Conservation (phyloP, 1,140 invertebrate species). For the Eubasilissa regina region DNA sequence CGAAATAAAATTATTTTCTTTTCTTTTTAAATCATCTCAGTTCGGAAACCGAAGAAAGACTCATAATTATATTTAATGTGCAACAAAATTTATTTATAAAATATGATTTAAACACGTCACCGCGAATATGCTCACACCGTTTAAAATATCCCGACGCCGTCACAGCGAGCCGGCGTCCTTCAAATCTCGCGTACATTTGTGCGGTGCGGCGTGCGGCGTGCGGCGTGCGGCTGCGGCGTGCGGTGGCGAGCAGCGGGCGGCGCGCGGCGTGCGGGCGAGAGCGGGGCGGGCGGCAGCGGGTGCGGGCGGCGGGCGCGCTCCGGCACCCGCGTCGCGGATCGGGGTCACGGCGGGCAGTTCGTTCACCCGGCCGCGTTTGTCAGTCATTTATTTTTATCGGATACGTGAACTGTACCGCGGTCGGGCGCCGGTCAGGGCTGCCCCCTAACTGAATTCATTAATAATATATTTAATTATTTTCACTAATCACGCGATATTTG, state of each 20-base stretch:
- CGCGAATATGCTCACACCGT: not conserved
- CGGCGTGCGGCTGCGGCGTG: slow-evolving; percentile 8
- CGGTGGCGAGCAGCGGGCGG: too few species aligned
- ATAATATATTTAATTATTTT: slow-evolving; percentile 7
- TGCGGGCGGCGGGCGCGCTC: slow-evolving; percentile 26
- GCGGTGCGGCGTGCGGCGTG: not conserved
- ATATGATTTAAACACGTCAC: not conserved
- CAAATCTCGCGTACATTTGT: slow-evolving; percentile 26
- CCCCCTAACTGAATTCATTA: not conserved
- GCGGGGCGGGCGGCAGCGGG: not conserved
- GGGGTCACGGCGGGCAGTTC: slow-evolving; percentile 50
- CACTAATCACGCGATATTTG: too few species aligned
- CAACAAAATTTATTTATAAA: too few species aligned
- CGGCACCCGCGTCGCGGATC: slow-evolving; percentile 49
- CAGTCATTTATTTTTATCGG: slow-evolving; percentile 54
- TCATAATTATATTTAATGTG: too few species aligned
- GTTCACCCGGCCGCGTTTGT: slow-evolving; percentile 55
- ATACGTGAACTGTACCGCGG: slow-evolving; percentile 40
- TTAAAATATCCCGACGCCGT: not conserved
- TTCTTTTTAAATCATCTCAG: too few species aligned
- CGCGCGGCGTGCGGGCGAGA: too few species aligned
- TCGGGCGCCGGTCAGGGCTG: slow-evolving; percentile 12
- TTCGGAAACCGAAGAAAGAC: too few species aligned
- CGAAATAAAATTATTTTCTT: too few species aligned
- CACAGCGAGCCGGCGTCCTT: slow-evolving; percentile 39